A percentile compares a stretch with the other conserved stretches of the same genome.
Evolutionary conservation across 2,888 invertebrate genomes (phyloP).

Genomic region (Callyntrura sp.): DNA sequence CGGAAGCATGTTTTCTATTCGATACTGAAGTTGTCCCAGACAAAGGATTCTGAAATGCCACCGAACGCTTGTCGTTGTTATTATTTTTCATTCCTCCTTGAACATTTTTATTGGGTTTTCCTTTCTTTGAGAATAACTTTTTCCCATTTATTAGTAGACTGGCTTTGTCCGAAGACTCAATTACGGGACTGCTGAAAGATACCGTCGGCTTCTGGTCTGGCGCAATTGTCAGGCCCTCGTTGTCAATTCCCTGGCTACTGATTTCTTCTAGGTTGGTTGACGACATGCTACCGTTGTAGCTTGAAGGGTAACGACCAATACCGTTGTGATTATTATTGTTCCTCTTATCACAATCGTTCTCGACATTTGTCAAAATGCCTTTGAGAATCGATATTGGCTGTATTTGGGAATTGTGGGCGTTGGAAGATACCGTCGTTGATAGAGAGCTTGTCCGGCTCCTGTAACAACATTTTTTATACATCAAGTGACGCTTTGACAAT

Average conservation of each 20-base stretch:
- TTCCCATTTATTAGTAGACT: conserved; percentile 75
- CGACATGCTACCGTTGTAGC: conserved; percentile 62
- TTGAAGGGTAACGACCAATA: conserved; percentile 38
- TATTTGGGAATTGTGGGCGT: conserved; percentile 66
- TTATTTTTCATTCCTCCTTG: conserved; percentile 68
- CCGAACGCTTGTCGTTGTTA: conserved; percentile 74
- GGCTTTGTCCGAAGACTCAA: conserved; percentile 77
- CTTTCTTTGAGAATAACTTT: conserved; percentile 71
- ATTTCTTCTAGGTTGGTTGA: conserved; percentile 64
- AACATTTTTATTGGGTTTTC: conserved; percentile 68
- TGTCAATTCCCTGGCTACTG: conserved; percentile 67
- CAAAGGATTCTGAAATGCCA: conserved; percentile 77
- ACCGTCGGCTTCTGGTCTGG: conserved; percentile 59
- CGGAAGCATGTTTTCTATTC: conserved; percentile 73
- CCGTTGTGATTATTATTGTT: conserved; percentile 59
- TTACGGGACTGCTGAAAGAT: conserved; percentile 69
- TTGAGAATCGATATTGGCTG: conserved; percentile 53
- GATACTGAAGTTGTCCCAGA: conserved; percentile 70
- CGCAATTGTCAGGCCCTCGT: conserved; percentile 57
- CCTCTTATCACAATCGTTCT: conserved; percentile 64
- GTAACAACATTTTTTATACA: conserved; percentile 2
- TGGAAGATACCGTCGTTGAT: conserved; percentile 73
- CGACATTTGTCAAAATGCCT: conserved; percentile 52
- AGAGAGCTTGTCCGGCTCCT: conserved; percentile 82
- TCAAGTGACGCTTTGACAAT: conserved; percentile 1